Conservation (phyloP, 2,888 invertebrate genomes). For the Ormia ochracea region DNA sequence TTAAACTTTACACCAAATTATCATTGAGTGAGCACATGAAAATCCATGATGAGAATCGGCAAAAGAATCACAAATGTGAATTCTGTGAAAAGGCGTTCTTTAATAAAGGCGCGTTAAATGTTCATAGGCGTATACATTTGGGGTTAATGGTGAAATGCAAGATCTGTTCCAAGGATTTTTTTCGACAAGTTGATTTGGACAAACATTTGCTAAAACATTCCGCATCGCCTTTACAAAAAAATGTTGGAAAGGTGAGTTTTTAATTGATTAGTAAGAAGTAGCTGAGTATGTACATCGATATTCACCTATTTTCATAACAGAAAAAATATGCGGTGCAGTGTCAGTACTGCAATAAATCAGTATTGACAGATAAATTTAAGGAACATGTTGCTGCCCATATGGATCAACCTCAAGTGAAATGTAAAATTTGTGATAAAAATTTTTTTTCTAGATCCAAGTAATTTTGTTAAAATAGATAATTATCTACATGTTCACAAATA, state of each 20-base stretch:
- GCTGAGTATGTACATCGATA: not conserved
- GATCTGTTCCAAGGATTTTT: slow-evolving; percentile 41
- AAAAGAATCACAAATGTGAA: slow-evolving; percentile 56
- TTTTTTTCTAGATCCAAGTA: slow-evolving; percentile 37
- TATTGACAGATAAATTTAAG: slow-evolving; percentile 2
- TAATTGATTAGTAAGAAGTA: not conserved
- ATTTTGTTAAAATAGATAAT: not conserved
- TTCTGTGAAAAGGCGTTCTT: slow-evolving; percentile 62
- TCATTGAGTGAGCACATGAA: slow-evolving; percentile 57
- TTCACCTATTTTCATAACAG: not conserved
- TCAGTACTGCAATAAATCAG: slow-evolving; percentile 17
- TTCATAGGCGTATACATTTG: slow-evolving; percentile 56
- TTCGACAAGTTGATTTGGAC: slow-evolving; percentile 37
- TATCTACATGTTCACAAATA: not conserved
- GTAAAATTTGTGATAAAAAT: slow-evolving; percentile 38
- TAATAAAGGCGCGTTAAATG: slow-evolving; percentile 62
- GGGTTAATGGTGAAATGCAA: slow-evolving; percentile 36
- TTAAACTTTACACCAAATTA: slow-evolving; percentile 9
- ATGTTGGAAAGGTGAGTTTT: not conserved
- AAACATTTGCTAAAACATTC: slow-evolving; percentile 38
- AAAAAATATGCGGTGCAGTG: slow-evolving; percentile 31
- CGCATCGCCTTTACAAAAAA: not conserved
- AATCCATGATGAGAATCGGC: slow-evolving; percentile 62
- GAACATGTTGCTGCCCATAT: slow-evolving; percentile 35
- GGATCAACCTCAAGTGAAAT: slow-evolving; percentile 33